Conservation (phyloP, 2,888 invertebrate genomes). For the Auanema freiburgensis region DNA sequence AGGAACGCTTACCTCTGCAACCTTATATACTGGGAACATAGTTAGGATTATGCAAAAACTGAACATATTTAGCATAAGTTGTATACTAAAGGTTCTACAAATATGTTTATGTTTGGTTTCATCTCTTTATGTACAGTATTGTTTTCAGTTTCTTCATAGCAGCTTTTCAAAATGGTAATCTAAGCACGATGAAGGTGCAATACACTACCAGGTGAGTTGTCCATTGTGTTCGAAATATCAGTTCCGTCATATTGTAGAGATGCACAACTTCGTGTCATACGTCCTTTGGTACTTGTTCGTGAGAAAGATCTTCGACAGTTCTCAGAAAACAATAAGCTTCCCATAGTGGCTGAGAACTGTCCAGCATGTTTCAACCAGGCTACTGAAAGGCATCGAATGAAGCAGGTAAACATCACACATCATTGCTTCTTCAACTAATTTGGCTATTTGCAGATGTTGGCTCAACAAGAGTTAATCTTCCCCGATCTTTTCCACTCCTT, state of each 20-base stretch:
- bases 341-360: constrained; percentile 74
- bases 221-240: neutral
- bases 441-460: constrained; percentile 29
- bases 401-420: constrained; percentile 24
- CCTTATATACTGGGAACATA: neutral
- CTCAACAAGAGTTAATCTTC: constrained; percentile 49
- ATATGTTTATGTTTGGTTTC: too few species aligned
- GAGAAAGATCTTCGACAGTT: constrained; percentile 78
- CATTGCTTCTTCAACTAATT: neutral
- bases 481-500: constrained; percentile 49
- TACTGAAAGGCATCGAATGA: constrained; percentile 47
- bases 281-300: constrained; percentile 84
- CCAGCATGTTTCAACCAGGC: constrained; percentile 67
- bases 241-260: constrained; percentile 71
- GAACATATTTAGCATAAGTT: neutral
- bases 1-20: neutral
- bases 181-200: constrained; percentile 78
- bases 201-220: constrained; percentile 74
- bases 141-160: constrained; percentile 73
- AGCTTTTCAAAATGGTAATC: constrained; percentile 79
- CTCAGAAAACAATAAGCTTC: constrained; percentile 75
- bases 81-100: neutral
- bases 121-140: too few species aligned
- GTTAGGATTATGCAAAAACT: neutral
- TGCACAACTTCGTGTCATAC: constrained; percentile 79